phyloP scores from a whole-genome alignment of 2,888 invertebrate species.

The Lumbricus terrestris region DNA sequence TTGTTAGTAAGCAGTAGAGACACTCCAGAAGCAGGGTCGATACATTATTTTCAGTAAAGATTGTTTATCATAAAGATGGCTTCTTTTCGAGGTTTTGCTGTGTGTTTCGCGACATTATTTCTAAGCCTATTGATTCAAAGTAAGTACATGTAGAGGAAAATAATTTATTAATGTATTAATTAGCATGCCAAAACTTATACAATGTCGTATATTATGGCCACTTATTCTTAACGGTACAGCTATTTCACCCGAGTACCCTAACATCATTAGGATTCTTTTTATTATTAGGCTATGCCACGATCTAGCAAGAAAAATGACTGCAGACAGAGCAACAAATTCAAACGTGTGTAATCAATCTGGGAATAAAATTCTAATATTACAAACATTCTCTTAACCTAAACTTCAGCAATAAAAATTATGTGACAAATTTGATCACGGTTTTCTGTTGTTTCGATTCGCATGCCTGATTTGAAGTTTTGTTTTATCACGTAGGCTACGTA shows the following conservation, averaged over 20 bases:
- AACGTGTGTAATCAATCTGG: no score
- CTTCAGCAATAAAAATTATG: background rate
- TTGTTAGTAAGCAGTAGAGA: background rate
- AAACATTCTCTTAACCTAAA: background rate
- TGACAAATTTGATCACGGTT: background rate
- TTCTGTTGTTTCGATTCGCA: background rate
- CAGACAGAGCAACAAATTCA: background rate
- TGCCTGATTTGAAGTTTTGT: background rate
- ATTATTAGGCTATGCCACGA: background rate
- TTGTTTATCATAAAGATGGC: background rate
- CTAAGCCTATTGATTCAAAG: background rate
- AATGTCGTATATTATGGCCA: background rate
- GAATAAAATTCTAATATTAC: background rate
- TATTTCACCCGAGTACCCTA: background rate
- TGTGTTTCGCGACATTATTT: background rate
- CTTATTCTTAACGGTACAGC: background rate
- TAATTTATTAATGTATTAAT: no score
- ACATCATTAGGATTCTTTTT: background rate
- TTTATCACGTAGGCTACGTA: no score
- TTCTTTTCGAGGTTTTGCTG: background rate
- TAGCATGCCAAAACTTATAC: background rate
- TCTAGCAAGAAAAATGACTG: background rate
- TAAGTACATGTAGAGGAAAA: background rate
- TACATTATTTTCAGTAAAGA: background rate
- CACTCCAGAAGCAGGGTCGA: background rate